Conservation (phyloP, 2,797 vertebrate species). For the Sebastes nivosus region DNA sequence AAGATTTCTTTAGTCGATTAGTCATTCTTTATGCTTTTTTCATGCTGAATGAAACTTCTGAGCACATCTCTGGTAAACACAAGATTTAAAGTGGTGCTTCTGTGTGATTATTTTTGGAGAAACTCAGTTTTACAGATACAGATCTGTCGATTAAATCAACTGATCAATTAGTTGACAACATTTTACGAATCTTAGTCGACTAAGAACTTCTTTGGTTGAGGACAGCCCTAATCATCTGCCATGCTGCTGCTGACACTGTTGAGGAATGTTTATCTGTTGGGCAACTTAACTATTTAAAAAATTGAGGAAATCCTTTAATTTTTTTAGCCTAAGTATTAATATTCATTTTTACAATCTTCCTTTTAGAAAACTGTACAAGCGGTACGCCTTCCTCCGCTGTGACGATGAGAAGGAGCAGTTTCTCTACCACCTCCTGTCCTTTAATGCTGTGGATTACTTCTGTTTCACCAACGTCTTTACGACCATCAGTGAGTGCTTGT, state of each 20-base stretch:
- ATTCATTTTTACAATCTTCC: background rate
- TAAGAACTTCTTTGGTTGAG: too few relatives aligned
- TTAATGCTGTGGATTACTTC: constrained; percentile 98
- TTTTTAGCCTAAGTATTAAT: background rate
- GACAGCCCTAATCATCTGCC: background rate
- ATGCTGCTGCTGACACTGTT: background rate
- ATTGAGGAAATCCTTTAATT: background rate
- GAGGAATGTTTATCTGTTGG: background rate
- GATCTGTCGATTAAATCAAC: too few relatives aligned
- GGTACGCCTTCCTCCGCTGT: constrained; percentile 96
- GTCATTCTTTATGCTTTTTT: too few relatives aligned
- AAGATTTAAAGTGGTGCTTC: too few relatives aligned
- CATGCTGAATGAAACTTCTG: too few relatives aligned
- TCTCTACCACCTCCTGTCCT: constrained; percentile 97
- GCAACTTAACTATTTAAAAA: background rate
- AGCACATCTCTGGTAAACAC: too few relatives aligned
- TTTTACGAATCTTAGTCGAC: too few relatives aligned
- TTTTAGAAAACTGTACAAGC: constrained; percentile 96
- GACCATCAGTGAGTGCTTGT: constrained; percentile 91
- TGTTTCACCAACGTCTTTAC: constrained; percentile 99
- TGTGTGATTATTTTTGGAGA: too few relatives aligned
- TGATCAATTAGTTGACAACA: too few relatives aligned
- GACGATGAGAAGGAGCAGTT: constrained; percentile 99
- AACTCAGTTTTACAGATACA: too few relatives aligned
- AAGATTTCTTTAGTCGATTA: too few relatives aligned